Evolutionary conservation across 64 coral and sea anemone species (phyloP).

Genomic region (Catalaphyllia jardinei): DNA sequence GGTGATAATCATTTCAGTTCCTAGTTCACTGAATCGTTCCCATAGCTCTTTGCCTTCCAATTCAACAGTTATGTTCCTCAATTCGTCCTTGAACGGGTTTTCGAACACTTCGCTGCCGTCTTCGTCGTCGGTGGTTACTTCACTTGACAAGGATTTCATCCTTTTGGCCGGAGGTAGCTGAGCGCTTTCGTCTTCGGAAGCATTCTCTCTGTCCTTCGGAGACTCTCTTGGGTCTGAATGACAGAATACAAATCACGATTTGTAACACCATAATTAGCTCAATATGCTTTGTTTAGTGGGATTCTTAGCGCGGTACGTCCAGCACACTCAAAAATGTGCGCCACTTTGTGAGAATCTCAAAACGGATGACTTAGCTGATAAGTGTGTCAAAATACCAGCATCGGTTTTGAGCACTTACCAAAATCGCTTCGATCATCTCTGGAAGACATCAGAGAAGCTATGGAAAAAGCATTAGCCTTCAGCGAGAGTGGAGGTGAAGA

Average conservation of each 20-base stretch:
- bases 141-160: constrained; percentile 37
- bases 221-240: constrained; percentile 18
- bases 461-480: constrained; percentile 95
- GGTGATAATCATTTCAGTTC: constrained; percentile 99
- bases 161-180: constrained; percentile 34
- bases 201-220: not conserved
- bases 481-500: constrained; percentile 66
- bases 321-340: not conserved
- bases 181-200: constrained; percentile 1
- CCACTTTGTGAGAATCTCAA: constrained; percentile 26
- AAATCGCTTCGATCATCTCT: constrained; percentile 30
- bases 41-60: constrained; percentile 94
- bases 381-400: constrained; percentile 17
- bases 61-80: constrained; percentile 76
- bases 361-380: constrained; percentile 43
- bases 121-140: constrained; percentile 40
- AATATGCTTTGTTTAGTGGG: not conserved
- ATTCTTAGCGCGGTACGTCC: not conserved
- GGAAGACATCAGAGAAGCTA: constrained; percentile 93
- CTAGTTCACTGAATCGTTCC: constrained; percentile 96
- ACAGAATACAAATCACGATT: not conserved
- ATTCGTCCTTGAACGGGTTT: constrained; percentile 32
- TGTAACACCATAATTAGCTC: not conserved
- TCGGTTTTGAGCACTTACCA: constrained; percentile 24
- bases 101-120: constrained; percentile 35